phyloP scores from a whole-genome alignment of 2,113 vertebrate genomes.

The Antennarius striatus region DNA sequence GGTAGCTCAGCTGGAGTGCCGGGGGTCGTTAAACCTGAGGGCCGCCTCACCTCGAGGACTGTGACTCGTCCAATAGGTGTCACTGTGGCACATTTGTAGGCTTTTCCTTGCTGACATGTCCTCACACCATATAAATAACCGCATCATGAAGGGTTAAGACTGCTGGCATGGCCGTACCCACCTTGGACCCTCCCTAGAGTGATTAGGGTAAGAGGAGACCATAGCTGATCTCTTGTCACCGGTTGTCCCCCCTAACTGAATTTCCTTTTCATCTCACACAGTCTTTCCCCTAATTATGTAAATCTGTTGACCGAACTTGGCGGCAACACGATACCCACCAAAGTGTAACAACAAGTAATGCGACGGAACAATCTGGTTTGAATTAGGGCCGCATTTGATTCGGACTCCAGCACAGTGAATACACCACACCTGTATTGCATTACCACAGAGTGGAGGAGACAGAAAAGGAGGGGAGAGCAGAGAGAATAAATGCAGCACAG shows the following conservation, averaged over 20 bases:
- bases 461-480: slow-evolving; percentile 19
- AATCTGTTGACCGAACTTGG: slow-evolving; percentile 78
- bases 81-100: slow-evolving; percentile 41
- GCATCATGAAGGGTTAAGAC: slow-evolving; percentile 32
- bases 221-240: slow-evolving; percentile 61
- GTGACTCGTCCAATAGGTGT: slow-evolving; percentile 61
- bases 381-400: slow-evolving; percentile 64
- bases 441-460: slow-evolving; percentile 60
- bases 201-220: slow-evolving; percentile 59
- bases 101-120: too few relatives aligned
- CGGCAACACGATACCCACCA: slow-evolving; percentile 71
- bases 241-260: slow-evolving; percentile 74
- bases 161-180: slow-evolving; percentile 12
- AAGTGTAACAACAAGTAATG: slow-evolving; percentile 72
- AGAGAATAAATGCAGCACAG: slow-evolving; percentile 27
- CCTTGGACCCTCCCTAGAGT: slow-evolving; percentile 21
- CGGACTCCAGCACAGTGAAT: slow-evolving; percentile 22
- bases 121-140: slow-evolving; percentile 1
- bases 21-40: too few relatives aligned
- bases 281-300: slow-evolving; percentile 77
- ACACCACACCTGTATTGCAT: slow-evolving; percentile 76
- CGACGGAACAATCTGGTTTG: slow-evolving; percentile 69
- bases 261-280: slow-evolving; percentile 75
- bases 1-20: slow-evolving; percentile 8
- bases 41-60: neutral